These are phyloP conservation scores for Protomyctophum bolini DNA, from an alignment of 2,113 vertebrate genomes.

Conservation along the genomic window DNA sequence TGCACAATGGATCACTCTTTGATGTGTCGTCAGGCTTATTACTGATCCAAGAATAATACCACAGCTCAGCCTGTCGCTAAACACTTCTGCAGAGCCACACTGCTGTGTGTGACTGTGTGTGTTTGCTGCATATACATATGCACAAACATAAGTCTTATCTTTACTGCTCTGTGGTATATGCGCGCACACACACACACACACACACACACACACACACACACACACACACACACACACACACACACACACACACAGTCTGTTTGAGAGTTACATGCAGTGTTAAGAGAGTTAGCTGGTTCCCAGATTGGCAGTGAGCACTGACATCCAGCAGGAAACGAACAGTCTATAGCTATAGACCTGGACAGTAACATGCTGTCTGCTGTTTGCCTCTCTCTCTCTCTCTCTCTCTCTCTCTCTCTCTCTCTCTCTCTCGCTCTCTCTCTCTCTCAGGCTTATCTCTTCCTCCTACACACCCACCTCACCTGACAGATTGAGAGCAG, in stretches of 20 bases:
- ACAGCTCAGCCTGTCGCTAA: constrained; percentile 10
- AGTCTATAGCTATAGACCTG: too few species aligned
- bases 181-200: too few species aligned
- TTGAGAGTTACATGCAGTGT: constrained; percentile 37
- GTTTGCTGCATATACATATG: too few species aligned
- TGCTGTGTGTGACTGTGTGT: too few species aligned
- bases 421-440: not conserved
- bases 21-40: constrained; percentile 13
- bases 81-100: constrained; percentile 14
- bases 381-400: constrained; percentile 1
- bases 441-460: constrained; percentile 49
- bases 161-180: too few species aligned
- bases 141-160: too few species aligned
- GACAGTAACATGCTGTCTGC: too few species aligned
- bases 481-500: constrained; percentile 79
- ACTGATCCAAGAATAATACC: constrained; percentile 4
- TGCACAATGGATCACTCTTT: constrained; percentile 11
- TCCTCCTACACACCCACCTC: constrained; percentile 52
- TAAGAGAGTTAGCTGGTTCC: constrained; percentile 11
- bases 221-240: not conserved
- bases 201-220: too few species aligned
- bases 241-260: constrained; percentile 10
- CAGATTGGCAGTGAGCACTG: too few species aligned
- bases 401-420: not conserved
- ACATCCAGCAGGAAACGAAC: too few species aligned